Conservation (phyloP, 1,140 invertebrate genomes). For the Drosophila arawakana region DNA sequence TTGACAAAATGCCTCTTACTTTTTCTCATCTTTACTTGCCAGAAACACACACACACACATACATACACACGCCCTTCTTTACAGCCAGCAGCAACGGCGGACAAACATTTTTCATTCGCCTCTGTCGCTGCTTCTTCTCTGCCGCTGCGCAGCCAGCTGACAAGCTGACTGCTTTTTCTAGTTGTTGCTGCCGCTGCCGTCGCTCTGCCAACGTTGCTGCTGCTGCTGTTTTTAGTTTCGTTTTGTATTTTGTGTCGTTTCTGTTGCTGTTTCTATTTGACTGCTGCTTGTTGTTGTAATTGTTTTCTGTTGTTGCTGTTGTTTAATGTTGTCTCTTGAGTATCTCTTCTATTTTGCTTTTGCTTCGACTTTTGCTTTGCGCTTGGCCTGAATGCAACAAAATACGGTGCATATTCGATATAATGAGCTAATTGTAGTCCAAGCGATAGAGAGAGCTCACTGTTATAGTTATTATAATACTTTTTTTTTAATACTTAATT, state of each 20-base stretch:
- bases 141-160: slow-evolving; percentile 7
- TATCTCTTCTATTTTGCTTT: slow-evolving; percentile 44
- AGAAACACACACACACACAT: background rate
- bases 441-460: background rate
- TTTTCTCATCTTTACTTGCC: background rate
- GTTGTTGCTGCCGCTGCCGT: slow-evolving; percentile 2
- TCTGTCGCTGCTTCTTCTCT: background rate
- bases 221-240: slow-evolving; percentile 38
- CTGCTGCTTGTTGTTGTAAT: slow-evolving; percentile 37
- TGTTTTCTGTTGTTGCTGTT: slow-evolving; percentile 46
- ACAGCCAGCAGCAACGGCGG: background rate
- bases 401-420: slow-evolving; percentile 29
- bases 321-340: slow-evolving; percentile 54
- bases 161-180: slow-evolving; percentile 9
- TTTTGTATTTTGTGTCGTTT: slow-evolving; percentile 52
- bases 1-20: slow-evolving; percentile 10
- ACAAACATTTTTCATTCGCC: slow-evolving; percentile 4
- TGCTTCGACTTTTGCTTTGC: slow-evolving; percentile 55
- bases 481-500: background rate
- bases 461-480: background rate
- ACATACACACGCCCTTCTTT: slow-evolving; percentile 23
- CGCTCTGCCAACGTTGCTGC: background rate
- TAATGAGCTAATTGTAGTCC: slow-evolving; percentile 37
- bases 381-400: slow-evolving; percentile 69
- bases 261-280: slow-evolving; percentile 42